These are phyloP conservation scores for Drosophila lini DNA, from an alignment of 1,140 invertebrate genomes.

Conservation along the genomic window DNA sequence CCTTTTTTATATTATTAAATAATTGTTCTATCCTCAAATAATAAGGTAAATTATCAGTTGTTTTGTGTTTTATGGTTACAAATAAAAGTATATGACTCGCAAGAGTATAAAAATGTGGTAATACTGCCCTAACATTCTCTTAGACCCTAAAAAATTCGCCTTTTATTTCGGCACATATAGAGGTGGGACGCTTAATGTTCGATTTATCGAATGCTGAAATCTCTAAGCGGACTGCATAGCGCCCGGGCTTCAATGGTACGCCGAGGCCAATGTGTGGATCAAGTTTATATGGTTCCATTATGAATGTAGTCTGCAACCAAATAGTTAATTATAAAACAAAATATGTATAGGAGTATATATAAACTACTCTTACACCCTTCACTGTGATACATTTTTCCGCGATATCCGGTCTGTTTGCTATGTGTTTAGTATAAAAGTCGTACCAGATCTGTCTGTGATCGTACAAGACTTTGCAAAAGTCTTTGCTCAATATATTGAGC, in stretches of 20 bases:
- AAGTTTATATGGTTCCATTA: not conserved
- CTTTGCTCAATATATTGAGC: not conserved
- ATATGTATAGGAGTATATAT: not conserved
- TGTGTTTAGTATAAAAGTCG: not conserved
- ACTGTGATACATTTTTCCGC: not conserved
- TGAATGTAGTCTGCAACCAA: not conserved
- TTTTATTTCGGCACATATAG: not conserved
- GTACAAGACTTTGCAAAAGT: constrained; percentile 4
- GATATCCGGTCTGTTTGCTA: not conserved
- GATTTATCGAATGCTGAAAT: not conserved
- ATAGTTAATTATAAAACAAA: too few species aligned
- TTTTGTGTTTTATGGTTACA: too few species aligned
- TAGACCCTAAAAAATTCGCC: constrained; percentile 1
- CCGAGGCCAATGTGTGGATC: not conserved
- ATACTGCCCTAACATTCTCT: not conserved
- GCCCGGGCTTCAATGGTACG: not conserved
- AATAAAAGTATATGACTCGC: not conserved
- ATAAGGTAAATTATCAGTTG: too few species aligned
- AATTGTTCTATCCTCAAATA: not conserved
- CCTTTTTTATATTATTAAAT: not conserved
- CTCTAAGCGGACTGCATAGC: not conserved
- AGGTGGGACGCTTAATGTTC: not conserved
- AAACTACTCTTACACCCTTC: constrained; percentile 1
- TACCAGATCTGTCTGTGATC: constrained; percentile 15
- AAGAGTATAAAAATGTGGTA: not conserved